Evolutionary conservation across 2,113 vertebrate genomes (phyloP).

Genomic region (Tragelaphus scriptus): DNA sequence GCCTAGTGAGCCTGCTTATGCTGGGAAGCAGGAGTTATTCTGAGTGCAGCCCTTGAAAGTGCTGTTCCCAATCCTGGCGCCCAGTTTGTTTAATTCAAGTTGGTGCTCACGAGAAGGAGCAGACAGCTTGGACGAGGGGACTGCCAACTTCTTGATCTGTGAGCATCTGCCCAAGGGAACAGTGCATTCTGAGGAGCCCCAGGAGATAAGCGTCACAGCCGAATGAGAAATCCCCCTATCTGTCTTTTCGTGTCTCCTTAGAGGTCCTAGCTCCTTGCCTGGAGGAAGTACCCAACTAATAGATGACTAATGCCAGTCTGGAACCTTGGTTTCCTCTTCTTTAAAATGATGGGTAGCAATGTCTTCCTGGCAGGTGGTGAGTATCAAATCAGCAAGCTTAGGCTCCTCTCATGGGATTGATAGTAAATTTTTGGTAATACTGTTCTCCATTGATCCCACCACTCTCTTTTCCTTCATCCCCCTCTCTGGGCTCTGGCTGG

Average conservation of each 20-base stretch:
- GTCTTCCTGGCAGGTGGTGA: not conserved
- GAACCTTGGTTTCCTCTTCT: not conserved
- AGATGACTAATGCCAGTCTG: not conserved
- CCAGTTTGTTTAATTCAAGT: not conserved
- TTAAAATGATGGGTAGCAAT: not conserved
- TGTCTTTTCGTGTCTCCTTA: not conserved
- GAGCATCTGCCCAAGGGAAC: slow-evolving; percentile 17
- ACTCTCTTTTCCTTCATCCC: accelerated
- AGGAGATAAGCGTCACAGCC: not conserved
- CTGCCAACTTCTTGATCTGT: slow-evolving; percentile 1
- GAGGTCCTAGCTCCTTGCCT: not conserved
- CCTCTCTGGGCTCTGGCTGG: not conserved
- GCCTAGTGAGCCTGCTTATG: not conserved
- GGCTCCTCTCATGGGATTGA: not conserved
- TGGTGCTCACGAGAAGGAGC: not conserved
- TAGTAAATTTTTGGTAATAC: not conserved
- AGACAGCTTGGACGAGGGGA: not conserved
- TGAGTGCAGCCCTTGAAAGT: not conserved
- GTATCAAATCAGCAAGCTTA: not conserved
- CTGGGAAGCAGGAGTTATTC: slow-evolving; percentile 1
- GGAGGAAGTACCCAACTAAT: not conserved
- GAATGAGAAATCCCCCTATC: not conserved
- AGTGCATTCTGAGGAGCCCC: not conserved
- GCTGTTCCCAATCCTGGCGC: not conserved
- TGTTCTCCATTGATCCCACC: not conserved